Evolutionary conservation across 1,140 invertebrate genomes (phyloP).

Genomic region (Drosophila ohnishii): DNA sequence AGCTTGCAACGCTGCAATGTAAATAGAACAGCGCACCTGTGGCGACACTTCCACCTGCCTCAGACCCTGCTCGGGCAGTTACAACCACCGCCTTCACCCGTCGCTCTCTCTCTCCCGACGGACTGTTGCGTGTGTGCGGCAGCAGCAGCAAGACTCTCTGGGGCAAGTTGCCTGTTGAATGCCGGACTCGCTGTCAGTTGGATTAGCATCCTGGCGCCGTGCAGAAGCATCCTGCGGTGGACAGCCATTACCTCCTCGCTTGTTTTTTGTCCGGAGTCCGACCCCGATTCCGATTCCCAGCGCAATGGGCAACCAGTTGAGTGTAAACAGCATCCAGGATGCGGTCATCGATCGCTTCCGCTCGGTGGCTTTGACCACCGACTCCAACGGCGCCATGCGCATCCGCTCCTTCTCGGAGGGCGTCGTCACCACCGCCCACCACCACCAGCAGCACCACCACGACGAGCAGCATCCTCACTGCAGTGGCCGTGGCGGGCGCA

Average conservation of each 20-base stretch:
- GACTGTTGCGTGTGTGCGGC: constrained; percentile 7
- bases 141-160: constrained; percentile 23
- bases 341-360: constrained; percentile 79
- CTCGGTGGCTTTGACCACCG: constrained; percentile 73
- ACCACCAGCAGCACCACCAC: constrained; percentile 33
- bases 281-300: constrained; percentile 14
- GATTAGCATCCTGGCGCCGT: constrained; percentile 75
- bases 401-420: constrained; percentile 78
- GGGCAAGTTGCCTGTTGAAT: constrained; percentile 68
- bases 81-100: background rate
- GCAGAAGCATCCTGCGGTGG: constrained; percentile 60
- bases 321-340: constrained; percentile 73
- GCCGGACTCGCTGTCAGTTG: constrained; percentile 61
- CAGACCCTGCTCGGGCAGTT: background rate
- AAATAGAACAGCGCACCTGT: constrained; percentile 44
- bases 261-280: constrained; percentile 7
- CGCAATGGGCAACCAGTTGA: constrained; percentile 76
- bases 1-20: constrained; percentile 44
- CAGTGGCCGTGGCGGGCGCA: constrained; percentile 68
- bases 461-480: constrained; percentile 49
- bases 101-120: constrained; percentile 7
- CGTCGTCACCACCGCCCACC: constrained; percentile 47
- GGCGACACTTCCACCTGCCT: constrained; percentile 2
- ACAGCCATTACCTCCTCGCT: constrained; percentile 9
- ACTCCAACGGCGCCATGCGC: constrained; percentile 75